Percentiles rank a stretch among this genome's conserved stretches.
phyloP scores from a whole-genome alignment of 1,140 invertebrate genomes.

The Drosophila mayri region DNA sequence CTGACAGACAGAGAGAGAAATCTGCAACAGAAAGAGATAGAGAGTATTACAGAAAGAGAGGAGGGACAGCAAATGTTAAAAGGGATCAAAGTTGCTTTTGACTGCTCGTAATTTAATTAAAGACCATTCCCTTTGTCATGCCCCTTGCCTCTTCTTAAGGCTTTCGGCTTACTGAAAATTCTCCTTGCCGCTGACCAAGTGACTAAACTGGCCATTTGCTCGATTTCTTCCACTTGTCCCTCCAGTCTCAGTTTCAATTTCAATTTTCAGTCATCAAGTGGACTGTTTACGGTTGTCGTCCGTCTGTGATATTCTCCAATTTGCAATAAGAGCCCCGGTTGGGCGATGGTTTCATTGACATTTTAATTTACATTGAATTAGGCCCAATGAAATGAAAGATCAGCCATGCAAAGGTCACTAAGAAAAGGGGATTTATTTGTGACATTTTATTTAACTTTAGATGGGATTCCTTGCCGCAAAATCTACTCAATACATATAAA shows the following conservation, averaged over 20 bases:
- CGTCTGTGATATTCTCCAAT: constrained; percentile 23
- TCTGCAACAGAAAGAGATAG: constrained; percentile 10
- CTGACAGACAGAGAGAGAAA: constrained; percentile 11
- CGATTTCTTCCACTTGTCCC: constrained; percentile 45
- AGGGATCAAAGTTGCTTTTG: constrained; percentile 82
- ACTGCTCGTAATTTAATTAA: constrained; percentile 78
- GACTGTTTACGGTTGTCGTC: constrained; percentile 60
- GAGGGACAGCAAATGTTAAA: constrained; percentile 32
- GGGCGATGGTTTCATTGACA: constrained; percentile 57
- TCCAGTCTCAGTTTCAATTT: constrained; percentile 63
- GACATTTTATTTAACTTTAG: not conserved
- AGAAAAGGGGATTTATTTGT: not conserved
- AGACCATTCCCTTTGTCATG: constrained; percentile 67
- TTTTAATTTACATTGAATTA: constrained; percentile 77
- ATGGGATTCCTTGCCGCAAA: not conserved
- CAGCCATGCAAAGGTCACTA: not conserved
- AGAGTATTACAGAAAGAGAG: not conserved
- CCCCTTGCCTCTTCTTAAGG: constrained; percentile 12
- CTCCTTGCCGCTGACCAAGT: constrained; percentile 44
- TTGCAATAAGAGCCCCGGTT: constrained; percentile 30
- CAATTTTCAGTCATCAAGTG: constrained; percentile 73
- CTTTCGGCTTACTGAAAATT: not conserved
- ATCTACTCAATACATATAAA: not conserved
- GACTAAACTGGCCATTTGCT: constrained; percentile 51
- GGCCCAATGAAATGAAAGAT: constrained; percentile 36